Conservation (phyloP, 2,113 vertebrate species). For the Alethe diademata region DNA sequence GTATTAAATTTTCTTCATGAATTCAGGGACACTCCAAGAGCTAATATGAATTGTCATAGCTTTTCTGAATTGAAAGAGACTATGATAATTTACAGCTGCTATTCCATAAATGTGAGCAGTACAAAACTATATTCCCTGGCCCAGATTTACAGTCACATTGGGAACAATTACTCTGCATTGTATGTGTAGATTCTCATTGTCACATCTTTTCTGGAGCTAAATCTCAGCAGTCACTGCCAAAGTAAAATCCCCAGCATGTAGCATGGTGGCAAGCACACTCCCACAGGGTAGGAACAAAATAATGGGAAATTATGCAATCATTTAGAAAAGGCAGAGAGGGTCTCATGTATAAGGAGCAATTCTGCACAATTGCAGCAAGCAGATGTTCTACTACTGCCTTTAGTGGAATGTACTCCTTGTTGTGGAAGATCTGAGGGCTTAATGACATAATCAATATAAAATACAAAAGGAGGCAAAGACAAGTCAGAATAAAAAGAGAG, state of each 20-base stretch:
- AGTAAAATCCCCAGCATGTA: background rate
- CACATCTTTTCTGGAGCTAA: background rate
- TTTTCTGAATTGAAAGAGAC: background rate
- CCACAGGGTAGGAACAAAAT: background rate
- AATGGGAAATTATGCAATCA: background rate
- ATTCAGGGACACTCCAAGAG: background rate
- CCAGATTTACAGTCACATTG: conserved; percentile 11
- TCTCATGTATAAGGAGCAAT: background rate
- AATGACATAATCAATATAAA: background rate
- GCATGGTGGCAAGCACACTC: background rate
- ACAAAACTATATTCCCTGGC: background rate
- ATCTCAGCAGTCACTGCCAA: background rate
- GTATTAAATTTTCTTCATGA: background rate
- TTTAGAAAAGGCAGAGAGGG: background rate
- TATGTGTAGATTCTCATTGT: background rate
- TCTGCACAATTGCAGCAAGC: background rate
- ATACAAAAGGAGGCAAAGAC: background rate
- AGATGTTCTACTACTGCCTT: background rate
- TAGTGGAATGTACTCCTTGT: background rate
- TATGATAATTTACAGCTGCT: background rate
- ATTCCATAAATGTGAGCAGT: background rate
- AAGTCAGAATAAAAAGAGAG: background rate
- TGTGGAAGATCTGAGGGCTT: background rate
- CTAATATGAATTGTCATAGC: background rate
- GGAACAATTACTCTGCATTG: background rate